These are phyloP conservation scores for Agonopterix arenella DNA, from an alignment of 2,888 invertebrate genomes.

Conservation along the genomic window DNA sequence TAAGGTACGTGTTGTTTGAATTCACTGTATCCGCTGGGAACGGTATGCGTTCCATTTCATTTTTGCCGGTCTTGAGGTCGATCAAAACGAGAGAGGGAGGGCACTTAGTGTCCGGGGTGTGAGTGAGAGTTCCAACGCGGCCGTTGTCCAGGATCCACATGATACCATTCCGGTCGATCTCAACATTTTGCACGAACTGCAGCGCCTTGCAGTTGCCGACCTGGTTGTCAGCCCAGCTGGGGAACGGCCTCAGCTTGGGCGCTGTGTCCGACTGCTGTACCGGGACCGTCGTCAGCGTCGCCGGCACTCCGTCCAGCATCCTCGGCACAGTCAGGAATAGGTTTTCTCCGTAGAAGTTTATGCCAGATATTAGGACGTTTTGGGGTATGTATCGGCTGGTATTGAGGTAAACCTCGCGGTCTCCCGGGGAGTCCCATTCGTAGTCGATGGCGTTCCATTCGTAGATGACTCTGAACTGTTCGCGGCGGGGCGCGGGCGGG, in stretches of 20 bases:
- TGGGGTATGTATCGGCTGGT: constrained; percentile 79
- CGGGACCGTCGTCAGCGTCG: constrained; percentile 79
- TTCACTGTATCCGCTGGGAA: constrained; percentile 79
- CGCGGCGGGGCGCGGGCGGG: constrained; percentile 48
- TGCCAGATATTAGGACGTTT: constrained; percentile 82
- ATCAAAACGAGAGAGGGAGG: constrained; percentile 82
- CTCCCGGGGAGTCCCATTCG: constrained; percentile 79
- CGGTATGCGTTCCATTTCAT: constrained; percentile 74
- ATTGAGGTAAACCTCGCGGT: constrained; percentile 70
- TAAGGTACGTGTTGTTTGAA: constrained; percentile 77
- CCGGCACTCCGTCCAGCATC: constrained; percentile 83
- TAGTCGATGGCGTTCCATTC: constrained; percentile 85
- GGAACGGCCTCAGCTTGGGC: constrained; percentile 80
- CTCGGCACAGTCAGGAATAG: constrained; percentile 83
- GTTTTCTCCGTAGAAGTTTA: constrained; percentile 80
- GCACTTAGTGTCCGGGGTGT: constrained; percentile 74
- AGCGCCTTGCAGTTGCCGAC: constrained; percentile 81
- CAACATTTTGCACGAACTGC: constrained; percentile 85
- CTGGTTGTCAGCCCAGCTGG: constrained; percentile 82
- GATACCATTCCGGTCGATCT: constrained; percentile 82
- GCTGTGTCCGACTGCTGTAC: constrained; percentile 67
- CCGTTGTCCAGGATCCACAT: constrained; percentile 85
- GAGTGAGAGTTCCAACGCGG: constrained; percentile 77
- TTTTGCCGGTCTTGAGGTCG: constrained; percentile 78
- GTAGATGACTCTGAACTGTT: constrained; percentile 82